Conservation (phyloP, 2,113 vertebrate species). For the Gorilla gorilla region DNA sequence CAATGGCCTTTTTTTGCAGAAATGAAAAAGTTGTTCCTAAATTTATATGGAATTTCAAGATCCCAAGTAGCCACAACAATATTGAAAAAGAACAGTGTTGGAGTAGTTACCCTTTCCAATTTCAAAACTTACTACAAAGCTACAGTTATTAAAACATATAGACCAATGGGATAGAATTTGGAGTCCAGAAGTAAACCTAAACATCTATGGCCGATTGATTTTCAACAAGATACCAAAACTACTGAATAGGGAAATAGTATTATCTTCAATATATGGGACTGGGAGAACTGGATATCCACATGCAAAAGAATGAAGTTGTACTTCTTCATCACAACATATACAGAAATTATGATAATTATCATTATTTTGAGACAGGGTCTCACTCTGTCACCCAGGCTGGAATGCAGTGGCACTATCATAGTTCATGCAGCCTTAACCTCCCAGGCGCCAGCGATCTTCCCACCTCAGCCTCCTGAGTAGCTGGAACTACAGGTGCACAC, state of each 20-base stretch:
- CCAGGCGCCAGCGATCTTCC: too few species aligned
- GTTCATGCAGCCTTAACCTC: too few species aligned
- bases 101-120: too few species aligned
- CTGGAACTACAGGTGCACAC: too few species aligned
- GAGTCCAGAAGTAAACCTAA: not conserved
- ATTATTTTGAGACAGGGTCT: too few species aligned
- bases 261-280: not conserved
- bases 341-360: not conserved
- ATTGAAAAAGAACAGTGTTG: not conserved
- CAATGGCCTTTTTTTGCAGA: not conserved
- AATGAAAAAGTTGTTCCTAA: not conserved
- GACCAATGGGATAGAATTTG: not conserved
- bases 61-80: not conserved
- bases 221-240: not conserved
- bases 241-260: not conserved
- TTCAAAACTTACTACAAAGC: not conserved
- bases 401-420: too few species aligned
- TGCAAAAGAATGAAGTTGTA: not conserved
- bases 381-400: too few species aligned
- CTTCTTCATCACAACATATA: not conserved
- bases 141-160: not conserved
- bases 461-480: too few species aligned
- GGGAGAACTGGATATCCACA: not conserved
- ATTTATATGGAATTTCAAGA: conserved; percentile 15
- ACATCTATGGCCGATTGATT: not conserved